These are phyloP conservation scores for Apodemus speciosus DNA, from an alignment of 2,113 vertebrate species.

Conservation along the genomic window DNA sequence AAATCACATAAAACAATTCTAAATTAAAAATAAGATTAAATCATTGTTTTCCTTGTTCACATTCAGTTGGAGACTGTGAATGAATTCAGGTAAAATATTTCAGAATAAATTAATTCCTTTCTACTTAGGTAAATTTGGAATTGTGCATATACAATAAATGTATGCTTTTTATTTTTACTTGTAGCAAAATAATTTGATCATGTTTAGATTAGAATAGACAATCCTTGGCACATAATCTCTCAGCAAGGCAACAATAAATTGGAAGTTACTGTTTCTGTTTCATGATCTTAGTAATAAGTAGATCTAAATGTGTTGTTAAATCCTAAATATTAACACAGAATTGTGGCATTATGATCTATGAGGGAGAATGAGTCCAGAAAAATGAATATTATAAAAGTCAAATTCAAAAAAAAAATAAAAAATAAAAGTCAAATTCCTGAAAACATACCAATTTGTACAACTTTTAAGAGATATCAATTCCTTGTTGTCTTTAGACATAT, in stretches of 20 bases:
- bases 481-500: neutral
- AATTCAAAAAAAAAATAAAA: too few species aligned
- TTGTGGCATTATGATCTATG: neutral
- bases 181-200: neutral
- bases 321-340: neutral
- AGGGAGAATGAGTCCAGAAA: neutral
- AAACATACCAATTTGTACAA: neutral
- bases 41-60: neutral
- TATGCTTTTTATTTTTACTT: neutral
- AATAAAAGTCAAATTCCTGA: neutral
- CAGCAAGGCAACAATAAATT: neutral
- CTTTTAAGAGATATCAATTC: neutral
- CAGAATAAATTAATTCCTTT: neutral
- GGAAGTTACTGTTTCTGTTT: neutral
- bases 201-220: neutral
- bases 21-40: neutral
- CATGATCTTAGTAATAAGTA: neutral
- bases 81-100: slow-evolving; percentile 48
- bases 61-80: slow-evolving; percentile 5
- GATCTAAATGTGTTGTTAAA: neutral
- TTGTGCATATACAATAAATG: neutral
- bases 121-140: neutral
- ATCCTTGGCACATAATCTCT: neutral
- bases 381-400: slow-evolving; percentile 2
- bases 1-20: neutral